phyloP scores from a whole-genome alignment of 2,797 vertebrate species.

The Orientallactaga sibirica region DNA sequence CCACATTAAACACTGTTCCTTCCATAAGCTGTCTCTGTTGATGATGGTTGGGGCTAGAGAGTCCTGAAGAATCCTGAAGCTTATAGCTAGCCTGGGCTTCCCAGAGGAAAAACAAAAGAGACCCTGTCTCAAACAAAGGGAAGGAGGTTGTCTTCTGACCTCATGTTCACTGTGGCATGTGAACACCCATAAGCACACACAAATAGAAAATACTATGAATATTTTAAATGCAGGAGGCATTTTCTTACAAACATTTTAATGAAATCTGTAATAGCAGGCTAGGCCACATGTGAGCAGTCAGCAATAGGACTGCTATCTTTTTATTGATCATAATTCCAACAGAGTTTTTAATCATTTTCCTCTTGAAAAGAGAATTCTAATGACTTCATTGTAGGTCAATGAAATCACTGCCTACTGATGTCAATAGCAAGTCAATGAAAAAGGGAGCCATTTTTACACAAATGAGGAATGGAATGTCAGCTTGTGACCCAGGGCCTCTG shows the following conservation, averaged over 20 bases:
- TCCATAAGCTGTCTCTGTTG: too few species aligned
- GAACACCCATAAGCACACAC: too few species aligned
- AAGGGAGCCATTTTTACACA: background rate
- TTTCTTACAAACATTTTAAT: background rate
- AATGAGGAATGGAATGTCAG: conserved; percentile 1
- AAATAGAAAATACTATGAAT: background rate
- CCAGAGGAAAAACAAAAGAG: too few species aligned
- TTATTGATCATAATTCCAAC: background rate
- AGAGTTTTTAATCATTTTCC: background rate
- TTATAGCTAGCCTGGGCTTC: too few species aligned
- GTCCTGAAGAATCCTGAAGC: too few species aligned
- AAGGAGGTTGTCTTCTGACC: too few species aligned
- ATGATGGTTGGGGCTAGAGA: too few species aligned
- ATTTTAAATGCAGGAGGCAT: background rate
- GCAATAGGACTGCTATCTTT: background rate
- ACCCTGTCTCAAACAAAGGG: too few species aligned
- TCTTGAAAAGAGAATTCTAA: background rate
- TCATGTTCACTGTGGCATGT: too few species aligned
- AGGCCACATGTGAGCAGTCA: background rate
- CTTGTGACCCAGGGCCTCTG: conserved; percentile 18
- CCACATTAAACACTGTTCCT: too few species aligned
- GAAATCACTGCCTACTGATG: background rate
- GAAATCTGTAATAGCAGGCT: background rate
- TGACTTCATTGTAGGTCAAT: conserved; percentile 25
- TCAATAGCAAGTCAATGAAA: conserved; percentile 43